Evolutionary conservation across 2,888 invertebrate species (phyloP).

Genomic region (Neelides folsomi): DNA sequence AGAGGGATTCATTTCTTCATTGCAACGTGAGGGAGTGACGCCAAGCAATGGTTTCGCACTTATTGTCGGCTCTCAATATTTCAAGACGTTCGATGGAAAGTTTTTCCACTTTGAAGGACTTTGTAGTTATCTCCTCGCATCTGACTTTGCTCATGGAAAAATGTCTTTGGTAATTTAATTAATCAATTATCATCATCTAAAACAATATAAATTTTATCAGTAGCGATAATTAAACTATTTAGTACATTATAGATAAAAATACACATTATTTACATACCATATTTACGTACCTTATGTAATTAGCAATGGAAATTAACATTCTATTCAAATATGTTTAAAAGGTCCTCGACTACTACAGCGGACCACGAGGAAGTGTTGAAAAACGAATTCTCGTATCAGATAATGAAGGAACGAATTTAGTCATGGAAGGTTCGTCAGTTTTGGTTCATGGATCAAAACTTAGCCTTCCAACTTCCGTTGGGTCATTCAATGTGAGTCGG

Average conservation of each 20-base stretch:
- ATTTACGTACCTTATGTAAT: too few relatives aligned
- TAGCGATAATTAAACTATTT: not conserved
- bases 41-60: slow-evolving; percentile 41
- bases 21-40: too few relatives aligned
- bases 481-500: slow-evolving; percentile 35
- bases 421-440: not conserved
- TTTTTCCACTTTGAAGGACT: slow-evolving; percentile 63
- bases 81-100: slow-evolving; percentile 76
- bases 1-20: not conserved
- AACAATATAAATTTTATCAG: too few relatives aligned
- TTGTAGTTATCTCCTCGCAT: slow-evolving; percentile 70
- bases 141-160: slow-evolving; percentile 72
- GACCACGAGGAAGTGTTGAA: too few relatives aligned
- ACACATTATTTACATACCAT: too few relatives aligned
- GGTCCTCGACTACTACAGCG: too few relatives aligned
- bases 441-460: not conserved
- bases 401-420: too few relatives aligned
- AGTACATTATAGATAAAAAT: too few relatives aligned
- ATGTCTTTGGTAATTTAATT: slow-evolving; percentile 67
- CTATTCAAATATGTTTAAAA: not conserved
- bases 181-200: too few relatives aligned
- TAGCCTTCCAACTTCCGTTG: slow-evolving; percentile 41
- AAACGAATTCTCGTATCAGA: too few relatives aligned
- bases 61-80: slow-evolving; percentile 64
- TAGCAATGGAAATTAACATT: not conserved